Base-by-base conservation (phyloP, 2,888 invertebrate genomes). In the Epinotia brunnichana region DNA sequence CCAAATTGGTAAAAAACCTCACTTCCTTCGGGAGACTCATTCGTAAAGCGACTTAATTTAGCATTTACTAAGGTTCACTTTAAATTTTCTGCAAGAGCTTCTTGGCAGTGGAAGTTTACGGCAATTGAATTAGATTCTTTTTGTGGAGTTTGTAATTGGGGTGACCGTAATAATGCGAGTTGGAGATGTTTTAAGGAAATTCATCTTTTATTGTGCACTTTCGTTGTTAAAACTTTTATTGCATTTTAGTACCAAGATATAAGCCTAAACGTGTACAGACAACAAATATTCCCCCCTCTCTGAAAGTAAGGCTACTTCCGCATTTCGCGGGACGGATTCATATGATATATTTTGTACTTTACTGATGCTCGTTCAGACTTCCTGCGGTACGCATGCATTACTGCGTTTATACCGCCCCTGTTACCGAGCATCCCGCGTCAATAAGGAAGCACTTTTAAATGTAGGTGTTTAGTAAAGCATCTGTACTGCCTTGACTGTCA, bases 101-200 rank as follows among this genome's bases (percentile, higher is more conserved):
- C 29, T 63, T 53, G 62, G 51, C 51, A 63, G 44, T n/a, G 62
- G 29, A 53, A 53, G 19, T 64, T 64, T 17, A 64, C 44, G 53
- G 53, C 53, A 64, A 64, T 53, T 64, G 63, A 64, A 64, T 64
- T 64, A 51, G 63, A 64, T 64, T 64, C 39, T 64, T 64, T 63
- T 53, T 53, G 63, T 35, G 35, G 53, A 64, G 63, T 53, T 53
- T 39, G 63, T 64, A 64, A 64, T 64, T 64, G 63, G 63, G 0
- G 15, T 13, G 53, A 53, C 35, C 35, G 15, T 19, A 17, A 53
- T 64, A 64, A 64, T 64, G 63, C 19, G 63, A 64, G 63, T 51
- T 64, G 48, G 17, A 35, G 63, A 64, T 64, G 63, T 53, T 64
- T 53, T 39, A 64, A 53, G 19, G 53, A 39, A 64, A 51, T 64